Evolutionary conservation across 1,140 invertebrate genomes (phyloP).

Genomic region (Bradysia coprophila): DNA sequence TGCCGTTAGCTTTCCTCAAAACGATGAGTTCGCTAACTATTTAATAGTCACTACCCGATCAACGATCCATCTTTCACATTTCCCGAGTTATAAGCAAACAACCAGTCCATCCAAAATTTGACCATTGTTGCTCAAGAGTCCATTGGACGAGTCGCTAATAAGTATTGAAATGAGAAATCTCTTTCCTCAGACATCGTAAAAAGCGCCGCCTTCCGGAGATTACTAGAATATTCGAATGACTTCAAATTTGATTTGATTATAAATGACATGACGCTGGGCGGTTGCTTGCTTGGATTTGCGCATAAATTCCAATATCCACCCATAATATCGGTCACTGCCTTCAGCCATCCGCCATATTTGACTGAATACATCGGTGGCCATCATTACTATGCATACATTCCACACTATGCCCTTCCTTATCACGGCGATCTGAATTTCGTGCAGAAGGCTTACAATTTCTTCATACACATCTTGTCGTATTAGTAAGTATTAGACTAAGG

Average conservation of each 20-base stretch:
- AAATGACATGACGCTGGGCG: background rate
- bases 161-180: too few relatives aligned
- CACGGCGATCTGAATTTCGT: background rate
- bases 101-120: too few relatives aligned
- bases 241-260: conserved; percentile 2
- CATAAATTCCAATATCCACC: conserved; percentile 4
- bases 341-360: background rate
- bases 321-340: background rate
- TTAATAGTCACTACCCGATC: too few relatives aligned
- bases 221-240: conserved; percentile 2
- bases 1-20: too few relatives aligned
- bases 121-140: too few relatives aligned
- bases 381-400: conserved; percentile 1
- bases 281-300: background rate
- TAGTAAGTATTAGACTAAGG: background rate
- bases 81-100: too few relatives aligned
- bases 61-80: too few relatives aligned
- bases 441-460: background rate
- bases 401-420: background rate
- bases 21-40: too few relatives aligned
- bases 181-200: too few relatives aligned
- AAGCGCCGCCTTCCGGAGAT: too few relatives aligned
- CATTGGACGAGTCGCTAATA: too few relatives aligned
- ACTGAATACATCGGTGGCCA: background rate
- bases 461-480: background rate